phyloP scores from a whole-genome alignment of 2,888 invertebrate species.

The Anticlea derivata region DNA sequence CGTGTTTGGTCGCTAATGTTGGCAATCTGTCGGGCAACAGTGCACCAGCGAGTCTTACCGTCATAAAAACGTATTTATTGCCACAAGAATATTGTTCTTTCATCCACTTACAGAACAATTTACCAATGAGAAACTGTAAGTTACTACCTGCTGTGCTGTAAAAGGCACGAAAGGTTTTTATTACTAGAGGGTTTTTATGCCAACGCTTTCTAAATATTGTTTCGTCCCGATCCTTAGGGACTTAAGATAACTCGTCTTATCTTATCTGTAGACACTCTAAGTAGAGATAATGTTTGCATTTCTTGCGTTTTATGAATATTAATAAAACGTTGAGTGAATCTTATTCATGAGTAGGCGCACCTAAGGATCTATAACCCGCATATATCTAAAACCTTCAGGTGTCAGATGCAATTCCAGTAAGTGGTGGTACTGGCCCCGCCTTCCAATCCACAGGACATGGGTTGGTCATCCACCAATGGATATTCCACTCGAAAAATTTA shows the following conservation, averaged over 20 bases:
- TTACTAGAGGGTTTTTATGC: conserved; percentile 54
- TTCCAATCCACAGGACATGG: too few species aligned
- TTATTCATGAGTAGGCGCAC: conserved; percentile 7
- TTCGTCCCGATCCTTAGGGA: conserved; percentile 54
- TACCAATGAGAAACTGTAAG: conserved; percentile 47
- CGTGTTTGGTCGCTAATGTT: conserved; percentile 67
- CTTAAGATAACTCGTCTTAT: conserved; percentile 68
- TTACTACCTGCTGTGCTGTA: conserved; percentile 67
- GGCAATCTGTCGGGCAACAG: conserved; percentile 49
- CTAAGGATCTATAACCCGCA: too few species aligned
- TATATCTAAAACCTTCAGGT: too few species aligned
- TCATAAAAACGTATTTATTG: conserved; percentile 65
- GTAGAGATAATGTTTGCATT: conserved; percentile 54
- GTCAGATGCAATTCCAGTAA: conserved; percentile 27
- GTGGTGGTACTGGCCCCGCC: too few species aligned
- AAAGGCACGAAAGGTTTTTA: conserved; percentile 54
- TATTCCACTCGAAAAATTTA: too few species aligned
- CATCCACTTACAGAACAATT: conserved; percentile 60
- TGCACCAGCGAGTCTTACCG: conserved; percentile 48
- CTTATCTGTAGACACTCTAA: conserved; percentile 63
- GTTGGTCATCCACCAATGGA: too few species aligned
- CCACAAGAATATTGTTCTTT: conserved; percentile 63
- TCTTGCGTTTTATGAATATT: conserved; percentile 42
- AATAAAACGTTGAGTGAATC: conserved; percentile 26
- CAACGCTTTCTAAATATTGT: conserved; percentile 67